Evolutionary conservation across 2,888 invertebrate species (phyloP), one percentile per base, ranked within the genome.

Genomic region (Drosophila mimetica): DNA sequence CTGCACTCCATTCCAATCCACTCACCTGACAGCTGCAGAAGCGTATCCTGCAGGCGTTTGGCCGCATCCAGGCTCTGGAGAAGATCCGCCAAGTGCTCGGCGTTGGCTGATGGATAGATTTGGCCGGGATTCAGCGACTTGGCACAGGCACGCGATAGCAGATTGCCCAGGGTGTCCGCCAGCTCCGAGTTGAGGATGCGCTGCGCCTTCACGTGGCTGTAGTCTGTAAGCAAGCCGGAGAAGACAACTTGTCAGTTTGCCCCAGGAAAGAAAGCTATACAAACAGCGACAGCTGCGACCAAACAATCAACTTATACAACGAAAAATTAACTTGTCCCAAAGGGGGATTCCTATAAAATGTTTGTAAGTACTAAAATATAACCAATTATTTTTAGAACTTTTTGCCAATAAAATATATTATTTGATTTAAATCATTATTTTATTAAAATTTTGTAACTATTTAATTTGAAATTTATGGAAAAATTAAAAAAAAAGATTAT

Each of bases 151-250:
- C 99, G 94, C 58, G 94, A 95, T 66, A 97, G 93, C 53, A 99
- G 93, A 93, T 99, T 99, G 22, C 98, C 99, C 16, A 98, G 91
- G 0, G 96, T 97, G 91, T 98, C 97, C 2, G 97, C 98, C 61
- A 99, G 92, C 90, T 99, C 98, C 0, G 96, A 93, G 93, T 99
- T 99, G 18, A 97, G 92, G 57, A 95, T 93, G 79, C 96, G 94
- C 36, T 95, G 90, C 51, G 96, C 93, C 90, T 97, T 96, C 5
- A 93, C 93, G 75, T 95, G 95, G 90, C 95, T 96, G 92, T 96
- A 99, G 93, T 98, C 98, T 98, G 92, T 16, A 93, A 54, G 18
- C 18, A 51, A 13, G n/a, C 48, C 8, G 51, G 25, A 14, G n/a
- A 14, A 34, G 44, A 53, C 20, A 52, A 41, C 20, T 53, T 22